Base-by-base conservation (phyloP, 2,888 invertebrate genomes). In the Conops quadrifasciatus region DNA sequence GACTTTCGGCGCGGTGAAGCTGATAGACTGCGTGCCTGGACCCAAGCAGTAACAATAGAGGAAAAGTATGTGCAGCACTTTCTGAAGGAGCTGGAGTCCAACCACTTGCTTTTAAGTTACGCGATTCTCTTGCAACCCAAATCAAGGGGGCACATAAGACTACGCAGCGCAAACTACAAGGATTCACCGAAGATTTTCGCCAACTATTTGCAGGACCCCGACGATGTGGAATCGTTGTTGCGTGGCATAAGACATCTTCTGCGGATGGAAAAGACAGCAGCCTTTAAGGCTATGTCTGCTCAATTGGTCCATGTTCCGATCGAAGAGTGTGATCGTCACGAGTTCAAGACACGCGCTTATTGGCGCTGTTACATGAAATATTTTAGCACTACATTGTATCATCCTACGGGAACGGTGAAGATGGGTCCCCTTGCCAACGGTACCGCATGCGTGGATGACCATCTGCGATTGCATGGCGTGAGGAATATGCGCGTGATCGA, bases 321-420 rank as follows among this genome's bases (percentile, higher is more conserved):
- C 0, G 60, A 75, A 0, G 78, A 78, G 58, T 82, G 81, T 45
- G 75, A 83, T 2, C 68, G 78, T 15, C 76, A 79, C 5, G 67
- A 79, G 13, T 78, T 84, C 26, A 77, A 83, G 2, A 79, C 76
- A 2, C 74, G 77, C n/a, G 79, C 76, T 1, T 93, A 92, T 80
- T 91, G 91, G 90, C 89, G 87, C 65, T 94, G 94, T 74, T 89
- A 90, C 47, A 85, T 87, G 76, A 85, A 90, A 21, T 91, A 92
- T 78, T 87, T 88, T 73, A 89, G 90, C 0, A 88, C 89, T 65
- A 91, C 92, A 0, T 88, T 91, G 63, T 92, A 90, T 78, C 91
- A 92, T 81, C 91, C 90, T 0, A 86, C 88, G 0, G 90, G 92
- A 0, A 92, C 93, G 0, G 90, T 89, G 71, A 91, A 91, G 80